Evolutionary conservation across 2,113 vertebrate genomes (phyloP).

Genomic region (Candoia aspera): DNA sequence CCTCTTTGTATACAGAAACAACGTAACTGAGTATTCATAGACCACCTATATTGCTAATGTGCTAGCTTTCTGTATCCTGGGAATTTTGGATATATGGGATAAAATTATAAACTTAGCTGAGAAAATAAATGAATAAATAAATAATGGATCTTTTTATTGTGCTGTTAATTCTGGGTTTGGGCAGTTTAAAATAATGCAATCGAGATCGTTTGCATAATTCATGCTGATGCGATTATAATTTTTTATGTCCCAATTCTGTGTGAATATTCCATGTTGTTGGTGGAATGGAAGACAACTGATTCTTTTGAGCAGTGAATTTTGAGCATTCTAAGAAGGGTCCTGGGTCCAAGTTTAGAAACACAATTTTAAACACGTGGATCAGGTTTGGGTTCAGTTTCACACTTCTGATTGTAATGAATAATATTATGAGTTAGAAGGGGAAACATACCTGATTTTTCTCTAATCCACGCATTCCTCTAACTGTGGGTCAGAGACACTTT

Average conservation of each 20-base stretch:
- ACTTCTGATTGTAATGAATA: not conserved
- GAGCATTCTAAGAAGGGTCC: not conserved
- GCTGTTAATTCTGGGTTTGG: not conserved
- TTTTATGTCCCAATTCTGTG: constrained; percentile 8
- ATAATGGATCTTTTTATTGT: not conserved
- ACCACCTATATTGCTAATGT: not conserved
- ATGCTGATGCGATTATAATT: not conserved
- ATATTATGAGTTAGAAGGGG: not conserved
- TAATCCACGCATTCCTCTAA: not conserved
- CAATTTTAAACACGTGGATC: not conserved
- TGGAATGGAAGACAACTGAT: not conserved
- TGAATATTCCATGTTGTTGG: not conserved
- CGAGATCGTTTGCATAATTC: constrained; percentile 1
- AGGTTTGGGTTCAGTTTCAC: not conserved
- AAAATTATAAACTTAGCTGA: not conserved
- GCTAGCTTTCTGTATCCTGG: not conserved
- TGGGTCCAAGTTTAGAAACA: not conserved
- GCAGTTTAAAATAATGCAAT: not conserved
- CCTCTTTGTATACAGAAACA: not conserved
- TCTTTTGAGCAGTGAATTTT: not conserved
- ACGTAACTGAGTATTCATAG: not conserved
- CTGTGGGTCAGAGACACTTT: not conserved
- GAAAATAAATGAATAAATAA: not conserved
- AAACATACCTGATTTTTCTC: not conserved
- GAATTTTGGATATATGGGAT: not conserved